phyloP scores from a whole-genome alignment of 1,140 invertebrate species.

The Nylanderia fulva region DNA sequence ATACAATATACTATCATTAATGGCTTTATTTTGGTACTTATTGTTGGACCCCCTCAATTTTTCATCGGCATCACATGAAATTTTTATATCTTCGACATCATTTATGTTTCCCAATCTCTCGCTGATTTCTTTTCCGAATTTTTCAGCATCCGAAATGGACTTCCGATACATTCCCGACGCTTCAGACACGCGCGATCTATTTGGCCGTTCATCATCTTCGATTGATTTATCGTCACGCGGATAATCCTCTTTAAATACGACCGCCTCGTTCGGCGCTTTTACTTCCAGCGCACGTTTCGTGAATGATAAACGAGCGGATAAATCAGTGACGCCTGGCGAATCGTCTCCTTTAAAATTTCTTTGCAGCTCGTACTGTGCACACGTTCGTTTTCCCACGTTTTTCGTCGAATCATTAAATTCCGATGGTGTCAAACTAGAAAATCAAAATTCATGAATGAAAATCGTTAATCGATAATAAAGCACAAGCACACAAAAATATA shows the following conservation, averaged over 20 bases:
- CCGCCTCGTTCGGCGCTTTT: constrained; percentile 44
- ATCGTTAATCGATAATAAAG: not conserved
- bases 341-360: constrained; percentile 50
- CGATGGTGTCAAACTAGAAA: not conserved
- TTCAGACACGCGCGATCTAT: constrained; percentile 36
- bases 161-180: constrained; percentile 23
- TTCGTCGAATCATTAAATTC: constrained; percentile 39
- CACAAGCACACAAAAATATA: not conserved
- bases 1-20: not conserved
- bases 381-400: constrained; percentile 19
- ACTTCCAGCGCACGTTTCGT: constrained; percentile 51
- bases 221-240: constrained; percentile 49
- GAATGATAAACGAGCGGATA: constrained; percentile 60
- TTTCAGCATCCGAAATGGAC: constrained; percentile 36
- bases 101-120: not conserved
- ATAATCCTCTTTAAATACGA: constrained; percentile 51
- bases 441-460: not conserved
- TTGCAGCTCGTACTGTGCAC: constrained; percentile 12
- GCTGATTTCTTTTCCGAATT: not conserved
- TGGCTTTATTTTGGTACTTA: not conserved
- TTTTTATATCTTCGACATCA: not conserved
- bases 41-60: not conserved
- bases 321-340: constrained; percentile 35
- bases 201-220: constrained; percentile 51
- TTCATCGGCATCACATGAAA: not conserved